These are phyloP conservation scores for Cygnus olor DNA, from an alignment of 2,797 vertebrate genomes.

Conservation along the genomic window DNA sequence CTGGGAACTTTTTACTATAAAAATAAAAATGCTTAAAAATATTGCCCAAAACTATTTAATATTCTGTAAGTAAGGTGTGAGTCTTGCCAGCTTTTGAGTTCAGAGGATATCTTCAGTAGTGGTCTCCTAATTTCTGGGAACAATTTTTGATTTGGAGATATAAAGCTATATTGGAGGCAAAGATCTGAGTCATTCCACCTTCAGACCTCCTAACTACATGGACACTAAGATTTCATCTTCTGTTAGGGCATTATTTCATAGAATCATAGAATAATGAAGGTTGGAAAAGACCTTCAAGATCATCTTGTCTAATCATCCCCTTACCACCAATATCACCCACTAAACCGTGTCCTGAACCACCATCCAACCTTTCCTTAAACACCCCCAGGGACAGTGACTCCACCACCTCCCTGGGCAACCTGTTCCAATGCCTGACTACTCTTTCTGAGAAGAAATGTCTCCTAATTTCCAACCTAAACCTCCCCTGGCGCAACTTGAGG, in stretches of 20 bases:
- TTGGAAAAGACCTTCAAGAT: too few species aligned
- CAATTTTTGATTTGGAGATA: background rate
- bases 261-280: too few species aligned
- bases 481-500: too few species aligned
- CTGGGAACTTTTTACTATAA: background rate
- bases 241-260: background rate
- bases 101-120: background rate
- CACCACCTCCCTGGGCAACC: too few species aligned
- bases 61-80: background rate
- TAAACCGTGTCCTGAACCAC: too few species aligned
- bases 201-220: background rate
- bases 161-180: background rate
- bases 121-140: background rate
- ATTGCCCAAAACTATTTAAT: background rate
- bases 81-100: background rate
- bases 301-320: too few species aligned
- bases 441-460: too few species aligned
- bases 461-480: too few species aligned
- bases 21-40: background rate
- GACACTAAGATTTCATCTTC: background rate
- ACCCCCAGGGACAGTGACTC: too few species aligned
- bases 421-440: too few species aligned
- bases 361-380: too few species aligned
- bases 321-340: too few species aligned
- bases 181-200: background rate